phyloP scores from a whole-genome alignment of 2,797 vertebrate genomes.

The Acridotheres tristis region DNA sequence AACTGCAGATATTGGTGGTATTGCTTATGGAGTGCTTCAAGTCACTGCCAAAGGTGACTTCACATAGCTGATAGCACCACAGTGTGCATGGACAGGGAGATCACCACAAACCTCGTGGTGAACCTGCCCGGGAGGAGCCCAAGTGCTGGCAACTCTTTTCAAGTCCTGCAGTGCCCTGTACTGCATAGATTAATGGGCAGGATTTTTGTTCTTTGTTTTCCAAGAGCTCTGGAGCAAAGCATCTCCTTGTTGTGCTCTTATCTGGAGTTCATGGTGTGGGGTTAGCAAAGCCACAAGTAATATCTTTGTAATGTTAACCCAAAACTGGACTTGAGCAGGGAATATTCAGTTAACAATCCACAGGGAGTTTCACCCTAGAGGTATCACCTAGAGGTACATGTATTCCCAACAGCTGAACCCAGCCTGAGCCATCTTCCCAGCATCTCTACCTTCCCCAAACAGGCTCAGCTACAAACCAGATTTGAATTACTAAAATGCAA shows the following conservation, averaged over 20 bases:
- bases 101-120: not conserved
- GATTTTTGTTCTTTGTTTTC: not conserved
- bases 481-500: not conserved
- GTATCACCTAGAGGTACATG: not conserved
- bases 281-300: not conserved
- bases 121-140: not conserved
- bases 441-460: not conserved
- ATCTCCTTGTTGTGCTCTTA: not conserved
- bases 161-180: not conserved
- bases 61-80: rapidly evolving
- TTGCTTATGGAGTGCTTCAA: not conserved
- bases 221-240: not conserved
- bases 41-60: not conserved
- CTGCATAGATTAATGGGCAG: not conserved
- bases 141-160: not conserved
- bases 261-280: not conserved
- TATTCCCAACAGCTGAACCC: not conserved
- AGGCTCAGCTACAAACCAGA: not conserved
- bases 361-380: not conserved
- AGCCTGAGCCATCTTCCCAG: not conserved
- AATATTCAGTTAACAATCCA: not conserved
- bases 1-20: not conserved
- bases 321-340: not conserved
- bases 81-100: not conserved
- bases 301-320: not conserved